Percentiles rank a stretch among this genome's conserved stretches.
These are phyloP conservation scores for Etheostoma perlongum DNA, from an alignment of 2,797 vertebrate genomes.

Conservation along the genomic window DNA sequence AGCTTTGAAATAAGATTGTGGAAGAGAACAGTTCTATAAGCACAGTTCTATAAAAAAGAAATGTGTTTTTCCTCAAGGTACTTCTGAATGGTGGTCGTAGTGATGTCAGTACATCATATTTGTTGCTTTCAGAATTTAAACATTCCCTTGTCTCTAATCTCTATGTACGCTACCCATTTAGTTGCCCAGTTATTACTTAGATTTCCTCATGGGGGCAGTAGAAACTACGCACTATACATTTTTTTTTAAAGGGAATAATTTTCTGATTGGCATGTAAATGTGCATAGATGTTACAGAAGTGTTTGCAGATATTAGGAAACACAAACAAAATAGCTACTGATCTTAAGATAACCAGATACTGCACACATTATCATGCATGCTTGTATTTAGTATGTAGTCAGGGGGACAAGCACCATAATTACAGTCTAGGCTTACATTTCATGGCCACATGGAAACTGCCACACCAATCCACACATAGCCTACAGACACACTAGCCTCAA, in stretches of 20 bases:
- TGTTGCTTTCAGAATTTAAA: constrained; percentile 17
- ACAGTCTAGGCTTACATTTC: constrained; percentile 49
- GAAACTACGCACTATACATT: too few species aligned
- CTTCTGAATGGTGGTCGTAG: constrained; percentile 8
- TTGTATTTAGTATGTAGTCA: constrained; percentile 23
- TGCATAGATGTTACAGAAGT: neutral
- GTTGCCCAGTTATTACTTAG: too few species aligned
- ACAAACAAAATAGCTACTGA: constrained; percentile 7
- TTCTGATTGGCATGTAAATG: constrained; percentile 20
- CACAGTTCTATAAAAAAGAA: neutral
- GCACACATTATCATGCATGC: constrained; percentile 11
- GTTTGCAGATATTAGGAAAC: constrained; percentile 19
- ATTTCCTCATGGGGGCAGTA: too few species aligned
- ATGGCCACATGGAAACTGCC: constrained; percentile 41
- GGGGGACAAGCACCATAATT: constrained; percentile 12
- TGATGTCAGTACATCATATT: constrained; percentile 19
- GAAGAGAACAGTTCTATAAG: neutral
- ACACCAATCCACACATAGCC: constrained; percentile 12
- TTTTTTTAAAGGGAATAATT: neutral
- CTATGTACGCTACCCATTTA: neutral
- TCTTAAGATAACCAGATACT: neutral
- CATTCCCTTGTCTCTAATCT: constrained; percentile 11
- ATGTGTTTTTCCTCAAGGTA: constrained; percentile 37
- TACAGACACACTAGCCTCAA: constrained; percentile 32
- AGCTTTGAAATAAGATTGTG: constrained; percentile 1